Conservation (phyloP, 2,888 invertebrate species). For the Drosophila kokeensis region DNA sequence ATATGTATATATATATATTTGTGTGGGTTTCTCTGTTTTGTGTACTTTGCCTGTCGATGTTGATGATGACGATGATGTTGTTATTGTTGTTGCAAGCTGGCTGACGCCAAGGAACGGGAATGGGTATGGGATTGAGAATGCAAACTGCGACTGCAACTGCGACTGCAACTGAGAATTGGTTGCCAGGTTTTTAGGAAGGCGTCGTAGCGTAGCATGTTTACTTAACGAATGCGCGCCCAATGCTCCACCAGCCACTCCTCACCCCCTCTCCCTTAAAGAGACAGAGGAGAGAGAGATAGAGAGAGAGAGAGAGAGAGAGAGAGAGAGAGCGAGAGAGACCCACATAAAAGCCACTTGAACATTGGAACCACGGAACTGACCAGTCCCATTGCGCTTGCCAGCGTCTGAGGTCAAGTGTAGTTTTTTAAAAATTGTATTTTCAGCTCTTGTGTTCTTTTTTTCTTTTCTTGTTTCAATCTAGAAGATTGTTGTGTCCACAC, state of each 20-base stretch:
- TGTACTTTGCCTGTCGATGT: conserved; percentile 63
- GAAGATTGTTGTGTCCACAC: conserved; percentile 45
- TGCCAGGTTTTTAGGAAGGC: conserved; percentile 75
- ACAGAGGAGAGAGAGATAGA: background rate
- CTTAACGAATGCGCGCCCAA: conserved; percentile 74
- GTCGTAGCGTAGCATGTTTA: conserved; percentile 79
- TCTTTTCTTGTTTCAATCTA: conserved; percentile 56
- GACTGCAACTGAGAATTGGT: conserved; percentile 37
- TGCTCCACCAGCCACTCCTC: background rate
- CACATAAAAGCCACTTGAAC: conserved; percentile 68
- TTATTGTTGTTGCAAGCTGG: conserved; percentile 30
- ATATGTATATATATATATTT: background rate
- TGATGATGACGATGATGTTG: conserved; percentile 59
- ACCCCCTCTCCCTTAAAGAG: background rate
- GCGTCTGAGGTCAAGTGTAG: conserved; percentile 71
- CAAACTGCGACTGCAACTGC: conserved; percentile 39
- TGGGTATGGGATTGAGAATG: conserved; percentile 58
- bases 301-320: conserved; percentile 1
- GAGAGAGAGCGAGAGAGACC: conserved; percentile 5
- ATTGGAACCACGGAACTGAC: conserved; percentile 61
- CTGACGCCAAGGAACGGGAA: conserved; percentile 44
- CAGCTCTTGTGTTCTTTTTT: conserved; percentile 35
- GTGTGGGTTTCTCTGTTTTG: conserved; percentile 38
- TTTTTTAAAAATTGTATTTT: conserved; percentile 49
- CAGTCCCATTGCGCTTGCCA: conserved; percentile 38